Evolutionary conservation across 2,888 invertebrate genomes (phyloP).

Genomic region (Coecobrya sp.): DNA sequence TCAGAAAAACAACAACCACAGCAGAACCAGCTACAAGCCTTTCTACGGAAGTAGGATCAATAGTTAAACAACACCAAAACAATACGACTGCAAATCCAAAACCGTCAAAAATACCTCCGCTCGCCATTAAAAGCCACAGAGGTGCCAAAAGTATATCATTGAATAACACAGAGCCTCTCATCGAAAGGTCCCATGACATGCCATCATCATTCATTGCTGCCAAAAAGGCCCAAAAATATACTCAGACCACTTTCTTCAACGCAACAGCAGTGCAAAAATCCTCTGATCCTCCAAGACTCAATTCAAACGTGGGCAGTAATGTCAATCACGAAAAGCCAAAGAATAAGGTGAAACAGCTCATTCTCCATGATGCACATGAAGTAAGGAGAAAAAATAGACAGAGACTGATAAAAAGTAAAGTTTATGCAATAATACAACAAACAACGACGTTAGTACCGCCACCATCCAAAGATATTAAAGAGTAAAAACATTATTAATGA

Average conservation of each 20-base stretch:
- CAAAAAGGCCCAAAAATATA: conserved; percentile 60
- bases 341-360: conserved; percentile 74
- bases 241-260: conserved; percentile 72
- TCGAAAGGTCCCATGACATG: conserved; percentile 38
- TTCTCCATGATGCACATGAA: conserved; percentile 69
- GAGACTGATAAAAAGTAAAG: conserved; percentile 72
- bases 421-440: conserved; percentile 69
- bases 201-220: conserved; percentile 28
- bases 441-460: conserved; percentile 59
- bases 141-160: conserved; percentile 44
- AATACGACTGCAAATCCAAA: background rate
- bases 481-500: background rate
- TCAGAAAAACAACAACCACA: conserved; percentile 6
- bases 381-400: conserved; percentile 75
- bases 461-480: conserved; percentile 52
- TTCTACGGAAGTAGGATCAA: background rate
- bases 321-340: conserved; percentile 57
- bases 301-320: conserved; percentile 2
- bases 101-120: background rate
- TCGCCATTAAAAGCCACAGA: conserved; percentile 5
- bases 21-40: background rate
- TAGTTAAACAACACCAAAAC: background rate
- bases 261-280: conserved; percentile 68
- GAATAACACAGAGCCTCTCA: conserved; percentile 22
- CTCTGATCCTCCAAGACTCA: background rate